Percentiles rank a stretch among this genome's conserved stretches.
Evolutionary conservation across 2,113 vertebrate genomes (phyloP).

Genomic region (Hypomesus transpacificus): DNA sequence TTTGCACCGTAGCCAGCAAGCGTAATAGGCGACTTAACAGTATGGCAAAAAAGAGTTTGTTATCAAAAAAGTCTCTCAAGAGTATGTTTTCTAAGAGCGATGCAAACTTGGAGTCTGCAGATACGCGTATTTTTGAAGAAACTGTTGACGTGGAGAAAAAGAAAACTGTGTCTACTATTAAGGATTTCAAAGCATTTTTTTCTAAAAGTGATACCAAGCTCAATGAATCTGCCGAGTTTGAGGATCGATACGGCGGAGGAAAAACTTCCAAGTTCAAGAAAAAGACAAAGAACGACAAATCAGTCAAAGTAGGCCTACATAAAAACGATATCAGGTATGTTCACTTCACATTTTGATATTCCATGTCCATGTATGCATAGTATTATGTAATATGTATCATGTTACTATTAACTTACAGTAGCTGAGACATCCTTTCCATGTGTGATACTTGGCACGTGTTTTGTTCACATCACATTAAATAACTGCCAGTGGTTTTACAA

Average conservation of each 20-base stretch:
- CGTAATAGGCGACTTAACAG: too few species aligned
- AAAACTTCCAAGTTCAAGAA: constrained; percentile 50
- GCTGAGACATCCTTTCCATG: background rate
- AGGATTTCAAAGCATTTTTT: constrained; percentile 55
- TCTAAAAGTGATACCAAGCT: constrained; percentile 56
- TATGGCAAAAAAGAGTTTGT: constrained; percentile 8
- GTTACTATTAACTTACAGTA: background rate
- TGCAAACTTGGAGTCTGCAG: background rate
- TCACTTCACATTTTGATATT: background rate
- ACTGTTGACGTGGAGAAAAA: constrained; percentile 57
- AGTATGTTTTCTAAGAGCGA: background rate
- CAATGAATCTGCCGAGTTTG: constrained; percentile 28
- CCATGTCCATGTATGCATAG: background rate
- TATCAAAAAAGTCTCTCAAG: background rate
- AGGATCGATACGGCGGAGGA: constrained; percentile 7
- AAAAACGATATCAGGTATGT: constrained; percentile 47
- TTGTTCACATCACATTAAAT: too few species aligned
- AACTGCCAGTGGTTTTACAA: too few species aligned
- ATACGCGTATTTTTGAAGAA: background rate
- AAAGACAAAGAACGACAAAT: constrained; percentile 37
- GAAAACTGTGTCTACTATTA: constrained; percentile 29
- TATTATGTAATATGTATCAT: too few species aligned
- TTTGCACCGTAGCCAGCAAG: too few species aligned
- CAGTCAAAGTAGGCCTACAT: background rate
- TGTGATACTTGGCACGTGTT: too few species aligned